Evolutionary conservation across 2,797 vertebrate species (phyloP).

Genomic region (Pachyuromys duprasi): DNA sequence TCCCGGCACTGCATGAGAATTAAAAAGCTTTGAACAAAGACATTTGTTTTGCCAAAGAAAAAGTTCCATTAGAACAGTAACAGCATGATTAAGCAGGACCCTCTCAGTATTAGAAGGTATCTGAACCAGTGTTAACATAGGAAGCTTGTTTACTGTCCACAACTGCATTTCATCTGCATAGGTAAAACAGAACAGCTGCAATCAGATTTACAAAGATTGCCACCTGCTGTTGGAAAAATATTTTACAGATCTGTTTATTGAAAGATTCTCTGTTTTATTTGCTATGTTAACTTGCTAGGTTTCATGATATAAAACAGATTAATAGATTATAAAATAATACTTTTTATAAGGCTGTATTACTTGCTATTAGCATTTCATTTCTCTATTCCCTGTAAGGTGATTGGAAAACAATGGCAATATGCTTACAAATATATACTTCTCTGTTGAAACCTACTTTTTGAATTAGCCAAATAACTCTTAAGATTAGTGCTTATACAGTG

Average conservation of each 20-base stretch:
- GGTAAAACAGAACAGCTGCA: slow-evolving; percentile 61
- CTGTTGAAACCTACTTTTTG: slow-evolving; percentile 37
- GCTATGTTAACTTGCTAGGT: slow-evolving; percentile 67
- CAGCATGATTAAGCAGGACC: slow-evolving; percentile 48
- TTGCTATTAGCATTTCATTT: slow-evolving; percentile 48
- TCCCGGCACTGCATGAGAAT: neutral
- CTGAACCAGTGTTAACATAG: slow-evolving; percentile 50
- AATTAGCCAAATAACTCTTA: neutral
- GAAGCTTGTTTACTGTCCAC: neutral
- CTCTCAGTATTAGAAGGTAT: slow-evolving; percentile 57
- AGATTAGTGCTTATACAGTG: neutral
- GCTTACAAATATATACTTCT: slow-evolving; percentile 15
- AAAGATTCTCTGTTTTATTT: slow-evolving; percentile 53
- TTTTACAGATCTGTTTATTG: slow-evolving; percentile 85
- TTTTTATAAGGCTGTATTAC: neutral
- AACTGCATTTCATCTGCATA: slow-evolving; percentile 51
- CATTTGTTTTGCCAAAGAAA: slow-evolving; percentile 21
- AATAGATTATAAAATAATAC: slow-evolving; percentile 32
- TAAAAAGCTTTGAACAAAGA: slow-evolving; percentile 49
- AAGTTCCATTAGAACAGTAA: slow-evolving; percentile 32
- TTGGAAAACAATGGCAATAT: slow-evolving; percentile 21
- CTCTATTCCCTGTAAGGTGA: neutral
- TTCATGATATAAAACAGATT: slow-evolving; percentile 59
- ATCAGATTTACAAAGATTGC: slow-evolving; percentile 89
- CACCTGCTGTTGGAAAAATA: slow-evolving; percentile 91